Evolutionary conservation across 2,797 vertebrate species (phyloP), one percentile per base, ranked within the genome.

Genomic region (Galaxias olidus): DNA sequence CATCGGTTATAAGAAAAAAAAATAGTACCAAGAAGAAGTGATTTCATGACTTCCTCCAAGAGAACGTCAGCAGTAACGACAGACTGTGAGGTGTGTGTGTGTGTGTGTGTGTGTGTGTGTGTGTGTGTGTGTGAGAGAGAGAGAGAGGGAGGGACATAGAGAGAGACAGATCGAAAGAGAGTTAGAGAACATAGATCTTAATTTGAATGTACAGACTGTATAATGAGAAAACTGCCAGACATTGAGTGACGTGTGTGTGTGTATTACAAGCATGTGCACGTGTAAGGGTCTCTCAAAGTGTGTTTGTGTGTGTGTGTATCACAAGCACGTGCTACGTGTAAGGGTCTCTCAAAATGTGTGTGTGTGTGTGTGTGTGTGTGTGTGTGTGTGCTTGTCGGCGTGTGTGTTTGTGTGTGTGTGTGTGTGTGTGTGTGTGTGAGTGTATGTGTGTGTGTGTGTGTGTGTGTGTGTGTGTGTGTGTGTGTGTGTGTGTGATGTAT

Each of bases 171-270:
- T n/a, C n/a, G n/a, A n/a, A n/a, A n/a, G n/a, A n/a, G n/a, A n/a
- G n/a, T n/a, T n/a, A n/a, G 30, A 30, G 30, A 30, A 6, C 30
- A 30, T 30, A 30, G 30, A 30, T 30, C 3, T 30, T 30, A 30
- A 30, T 30, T 30, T 30, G 30, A 30, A 30, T 30, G 3, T 30
- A 30, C 30, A 30, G 30, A 30, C 30, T 30, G 30, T 30, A 30
- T 30, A 3, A 30, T 30, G 58, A 75, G 54, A 76, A n/a, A 48
- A 47, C 75, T 77, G 77, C 71, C 76, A 83, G 80, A 84, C 67
- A 86, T 80, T 80, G 68, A 76, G 59, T 46, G 13, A 20, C 10
- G 42, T 51, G 47, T n/a, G 59, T 43, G 57, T 59, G 14, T 19
- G 10, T 59, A 40, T 59, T n/a, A n/a, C n/a, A n/a, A n/a, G 20